phyloP scores from a whole-genome alignment of 35 echinoderm and acorn worm species.

The Amphiura filiformis region DNA sequence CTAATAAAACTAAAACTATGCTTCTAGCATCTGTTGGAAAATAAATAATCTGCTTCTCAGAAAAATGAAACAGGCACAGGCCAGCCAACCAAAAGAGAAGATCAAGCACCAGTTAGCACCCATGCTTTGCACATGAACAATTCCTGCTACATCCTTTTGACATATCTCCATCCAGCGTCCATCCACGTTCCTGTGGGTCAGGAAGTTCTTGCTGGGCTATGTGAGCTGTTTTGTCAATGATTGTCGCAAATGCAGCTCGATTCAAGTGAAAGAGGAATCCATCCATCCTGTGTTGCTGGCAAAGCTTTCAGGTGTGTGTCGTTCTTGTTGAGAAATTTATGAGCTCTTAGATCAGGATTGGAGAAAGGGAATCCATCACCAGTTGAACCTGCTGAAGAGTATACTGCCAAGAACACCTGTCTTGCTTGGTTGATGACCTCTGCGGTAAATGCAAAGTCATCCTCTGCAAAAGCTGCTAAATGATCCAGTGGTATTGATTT shows the following conservation, averaged over 20 bases:
- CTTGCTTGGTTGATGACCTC: neutral
- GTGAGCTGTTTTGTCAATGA: slow-evolving; percentile 26
- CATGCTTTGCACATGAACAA: slow-evolving; percentile 19
- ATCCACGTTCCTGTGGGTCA: neutral
- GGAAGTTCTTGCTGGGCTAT: slow-evolving; percentile 4
- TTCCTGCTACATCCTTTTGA: slow-evolving; percentile 1
- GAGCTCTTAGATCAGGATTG: neutral
- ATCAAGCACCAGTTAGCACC: no score
- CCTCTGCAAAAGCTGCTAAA: neutral
- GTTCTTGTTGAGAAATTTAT: slow-evolving; percentile 6
- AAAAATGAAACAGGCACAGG: no score
- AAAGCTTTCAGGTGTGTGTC: neutral
- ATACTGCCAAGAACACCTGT: neutral
- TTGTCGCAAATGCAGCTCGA: slow-evolving; percentile 9
- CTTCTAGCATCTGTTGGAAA: no score
- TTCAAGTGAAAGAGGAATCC: slow-evolving; percentile 5
- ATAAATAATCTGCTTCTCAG: no score
- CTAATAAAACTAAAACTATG: no score
- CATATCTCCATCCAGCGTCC: neutral
- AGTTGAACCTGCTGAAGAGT: slow-evolving; percentile 3
- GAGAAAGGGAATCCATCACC: neutral
- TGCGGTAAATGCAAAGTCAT: neutral
- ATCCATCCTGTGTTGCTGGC: neutral
- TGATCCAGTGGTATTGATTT: neutral
- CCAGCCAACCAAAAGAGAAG: no score